Percentiles rank a stretch among this genome's conserved stretches.
These are phyloP conservation scores for Dendrocincla fuliginosa DNA, from an alignment of 2,797 vertebrate genomes.

Conservation along the genomic window DNA sequence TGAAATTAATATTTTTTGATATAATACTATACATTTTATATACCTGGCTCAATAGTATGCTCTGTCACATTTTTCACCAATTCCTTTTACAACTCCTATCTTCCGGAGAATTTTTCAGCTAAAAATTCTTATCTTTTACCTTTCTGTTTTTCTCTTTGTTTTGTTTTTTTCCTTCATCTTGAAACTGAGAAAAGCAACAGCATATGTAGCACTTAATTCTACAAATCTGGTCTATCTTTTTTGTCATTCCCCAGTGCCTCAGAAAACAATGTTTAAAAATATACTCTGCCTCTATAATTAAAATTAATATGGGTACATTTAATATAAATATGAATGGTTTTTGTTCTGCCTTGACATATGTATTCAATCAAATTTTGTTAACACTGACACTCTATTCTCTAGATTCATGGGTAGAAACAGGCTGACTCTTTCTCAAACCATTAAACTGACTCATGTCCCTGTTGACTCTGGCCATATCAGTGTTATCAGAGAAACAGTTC, in stretches of 20 bases:
- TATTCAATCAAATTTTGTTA: not conserved
- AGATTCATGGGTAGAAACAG: not conserved
- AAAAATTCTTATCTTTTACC: constrained; percentile 1
- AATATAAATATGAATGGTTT: not conserved
- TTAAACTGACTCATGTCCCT: constrained; percentile 3
- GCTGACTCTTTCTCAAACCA: constrained; percentile 29
- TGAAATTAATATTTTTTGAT: not conserved
- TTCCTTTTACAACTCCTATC: not conserved
- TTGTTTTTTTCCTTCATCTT: rapidly evolving
- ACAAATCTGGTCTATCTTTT: not conserved
- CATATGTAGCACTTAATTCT: not conserved
- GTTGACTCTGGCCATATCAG: constrained; percentile 19
- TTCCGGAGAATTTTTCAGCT: not conserved
- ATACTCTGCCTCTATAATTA: not conserved
- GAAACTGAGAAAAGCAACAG: not conserved
- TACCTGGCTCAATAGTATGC: not conserved
- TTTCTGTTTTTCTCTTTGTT: not conserved
- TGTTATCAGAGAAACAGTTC: constrained; percentile 19
- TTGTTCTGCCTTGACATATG: not conserved
- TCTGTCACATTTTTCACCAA: not conserved
- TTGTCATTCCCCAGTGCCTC: not conserved
- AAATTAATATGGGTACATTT: not conserved
- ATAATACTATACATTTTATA: not conserved
- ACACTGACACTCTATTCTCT: not conserved
- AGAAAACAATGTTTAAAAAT: not conserved